Base-by-base conservation (phyloP, 2,888 invertebrate genomes). In the Drosophila diplacantha region DNA sequence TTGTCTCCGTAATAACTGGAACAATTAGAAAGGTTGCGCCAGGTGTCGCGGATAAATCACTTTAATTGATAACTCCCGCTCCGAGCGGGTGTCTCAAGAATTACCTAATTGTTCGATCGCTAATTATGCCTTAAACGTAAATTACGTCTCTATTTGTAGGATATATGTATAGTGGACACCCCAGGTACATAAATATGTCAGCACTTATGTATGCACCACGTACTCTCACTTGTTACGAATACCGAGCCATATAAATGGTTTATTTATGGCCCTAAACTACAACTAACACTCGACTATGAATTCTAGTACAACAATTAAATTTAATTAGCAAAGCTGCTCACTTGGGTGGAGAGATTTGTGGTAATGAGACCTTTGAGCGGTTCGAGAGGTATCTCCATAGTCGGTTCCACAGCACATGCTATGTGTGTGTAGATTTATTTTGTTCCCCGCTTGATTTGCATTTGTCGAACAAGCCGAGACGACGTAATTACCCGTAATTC, bases 401-500 rank as follows among this genome's bases (percentile, higher is more conserved):
- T 63, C 62, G 63, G 5, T 18, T 26, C 35, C 9, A n/a, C 4
- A 26, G 1, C 12, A 5, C 12, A 47, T 16, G 9, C 34, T 8
- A 24, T 5, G 8, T n/a, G 8, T 39, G 3, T 22, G 14, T 39
- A n/a, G 22, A 22, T 22, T 22, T 24, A 24, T 24, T 24, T 24
- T 29, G 14, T 20, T 52, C 41, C 41, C 58, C 37, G 65, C 71
- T 69, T 59, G 68, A 75, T 77, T 81, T 79, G 82, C 60, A 69
- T 79, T 73, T 75, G 58, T 60, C 46, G 67, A 56, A 70, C 52
- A 74, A 62, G 63, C 54, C 43, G 67, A 44, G 54, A 31, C 43
- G 32, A 44, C 46, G 69, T 81, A 77, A 75, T 81, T 79, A 64
- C 67, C 69, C 35, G 63, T 79, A 71, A 79, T 75, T 77, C 69